These are phyloP conservation scores for Propsilocerus akamusi DNA, from an alignment of 1,140 invertebrate genomes.

Conservation along the genomic window DNA sequence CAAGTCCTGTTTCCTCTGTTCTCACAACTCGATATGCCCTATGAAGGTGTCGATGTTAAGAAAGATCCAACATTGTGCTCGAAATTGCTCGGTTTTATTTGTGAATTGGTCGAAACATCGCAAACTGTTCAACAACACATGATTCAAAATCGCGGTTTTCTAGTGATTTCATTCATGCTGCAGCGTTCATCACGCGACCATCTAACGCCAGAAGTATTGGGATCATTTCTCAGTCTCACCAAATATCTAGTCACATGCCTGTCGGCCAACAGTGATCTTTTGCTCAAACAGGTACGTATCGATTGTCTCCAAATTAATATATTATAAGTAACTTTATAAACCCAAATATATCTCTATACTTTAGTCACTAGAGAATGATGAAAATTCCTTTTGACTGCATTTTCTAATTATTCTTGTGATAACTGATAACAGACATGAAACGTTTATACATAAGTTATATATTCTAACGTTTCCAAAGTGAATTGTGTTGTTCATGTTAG, in stretches of 20 bases:
- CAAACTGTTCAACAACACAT: constrained; percentile 97
- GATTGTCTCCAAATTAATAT: neutral
- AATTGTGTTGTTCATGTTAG: neutral
- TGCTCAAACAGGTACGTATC: constrained; percentile 76
- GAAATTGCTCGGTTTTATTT: constrained; percentile 90
- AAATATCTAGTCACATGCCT: constrained; percentile 92
- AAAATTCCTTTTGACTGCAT: neutral
- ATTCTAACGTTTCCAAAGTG: too few relatives aligned
- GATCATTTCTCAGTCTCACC: constrained; percentile 84
- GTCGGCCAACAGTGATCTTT: constrained; percentile 77
- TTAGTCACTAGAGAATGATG: neutral
- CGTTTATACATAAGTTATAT: too few relatives aligned
- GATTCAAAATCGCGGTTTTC: constrained; percentile 88
- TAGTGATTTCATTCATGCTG: constrained; percentile 94
- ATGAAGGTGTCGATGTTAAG: constrained; percentile 62
- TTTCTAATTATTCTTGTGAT: neutral
- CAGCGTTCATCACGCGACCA: constrained; percentile 86
- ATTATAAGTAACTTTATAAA: neutral
- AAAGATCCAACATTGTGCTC: constrained; percentile 77
- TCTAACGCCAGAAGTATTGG: constrained; percentile 80
- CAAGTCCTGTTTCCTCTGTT: constrained; percentile 97
- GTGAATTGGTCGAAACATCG: constrained; percentile 90
- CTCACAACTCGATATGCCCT: constrained; percentile 88
- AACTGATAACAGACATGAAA: too few relatives aligned
- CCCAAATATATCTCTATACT: neutral